Base-by-base conservation (phyloP, 2,113 vertebrate species). In the Corythornis cristatus region DNA sequence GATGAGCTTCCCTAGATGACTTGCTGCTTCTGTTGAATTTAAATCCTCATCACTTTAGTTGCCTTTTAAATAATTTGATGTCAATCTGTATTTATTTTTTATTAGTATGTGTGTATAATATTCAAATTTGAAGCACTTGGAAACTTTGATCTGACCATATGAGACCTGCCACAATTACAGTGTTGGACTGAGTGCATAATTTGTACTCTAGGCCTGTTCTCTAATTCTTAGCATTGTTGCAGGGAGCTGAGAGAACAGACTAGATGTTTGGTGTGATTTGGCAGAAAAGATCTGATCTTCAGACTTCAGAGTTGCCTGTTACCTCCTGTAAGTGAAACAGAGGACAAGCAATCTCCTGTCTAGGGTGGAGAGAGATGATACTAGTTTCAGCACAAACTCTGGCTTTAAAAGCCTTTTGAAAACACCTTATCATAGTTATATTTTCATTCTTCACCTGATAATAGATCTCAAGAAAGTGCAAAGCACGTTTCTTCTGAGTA, bases 1-100 rank as follows among this genome's bases (percentile, higher is more conserved):
- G 16, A 19, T 35, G 26, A 93, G 26, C 6, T 85, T 93, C 77
- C 57, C 50, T 25, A 51, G 81, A 50, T 11, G 5, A 10, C 17
- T 54, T 5, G 0, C 35, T 73, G 33, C 45, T 78, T 9, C 33
- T 78, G 2, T 72, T 79, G 29, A 42, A 28, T 54, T 87, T 11
- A 79, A 46, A 19, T 72, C n/a, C 29, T 50, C 8, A 25, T 29
- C 20, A 9, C 18, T 61, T 37, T 60, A 72, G 23, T 66, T 1
- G 15, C 53, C 1, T 3, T 83, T 80, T 54, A 65, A 57, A 9
- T 79, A 3, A 8, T 40, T 53, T 12, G 22, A 0, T 26, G 15
- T 61, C 10, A 53, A 57, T 31, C 8, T 16, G 8, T 15, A 0
- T 37, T 40, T 37, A 15, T 1, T 18, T 29, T 67, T 54, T 54